Evolutionary conservation across 2,797 vertebrate genomes (phyloP).

Genomic region (Alcedo quadribrachys): DNA sequence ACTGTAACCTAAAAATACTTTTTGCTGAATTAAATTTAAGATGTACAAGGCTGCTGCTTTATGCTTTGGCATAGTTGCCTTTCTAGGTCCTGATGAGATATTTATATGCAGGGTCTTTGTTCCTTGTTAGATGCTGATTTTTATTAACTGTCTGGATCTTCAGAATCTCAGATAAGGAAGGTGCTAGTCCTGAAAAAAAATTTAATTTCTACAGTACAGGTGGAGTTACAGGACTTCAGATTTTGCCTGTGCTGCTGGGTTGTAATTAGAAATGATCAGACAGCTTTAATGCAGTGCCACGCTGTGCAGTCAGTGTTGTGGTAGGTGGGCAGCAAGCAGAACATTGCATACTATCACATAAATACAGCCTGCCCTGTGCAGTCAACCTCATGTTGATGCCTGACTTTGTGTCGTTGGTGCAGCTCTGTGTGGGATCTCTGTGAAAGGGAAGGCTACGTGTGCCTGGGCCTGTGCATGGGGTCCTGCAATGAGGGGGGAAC

Average conservation of each 20-base stretch:
- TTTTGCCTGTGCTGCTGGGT: background rate
- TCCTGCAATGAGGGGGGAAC: background rate
- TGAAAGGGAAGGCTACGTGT: background rate
- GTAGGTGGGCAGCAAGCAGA: background rate
- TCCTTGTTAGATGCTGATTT: background rate
- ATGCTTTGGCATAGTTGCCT: background rate
- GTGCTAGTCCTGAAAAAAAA: background rate
- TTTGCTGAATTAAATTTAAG: background rate
- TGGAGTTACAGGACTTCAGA: background rate
- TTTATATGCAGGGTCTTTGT: background rate
- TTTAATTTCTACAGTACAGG: background rate
- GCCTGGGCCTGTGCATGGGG: fast-evolving
- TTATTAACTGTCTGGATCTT: background rate
- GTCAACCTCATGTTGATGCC: background rate
- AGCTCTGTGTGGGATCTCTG: background rate
- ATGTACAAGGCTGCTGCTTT: background rate
- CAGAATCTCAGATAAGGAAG: background rate
- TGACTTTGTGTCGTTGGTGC: fast-evolving
- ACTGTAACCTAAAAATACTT: background rate
- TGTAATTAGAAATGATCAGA: background rate
- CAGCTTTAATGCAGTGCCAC: background rate
- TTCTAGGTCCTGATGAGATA: background rate
- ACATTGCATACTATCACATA: background rate
- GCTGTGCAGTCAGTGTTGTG: background rate
- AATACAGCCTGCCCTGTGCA: background rate